phyloP scores from a whole-genome alignment of 1,140 invertebrate species.

The Papilio xuthus region DNA sequence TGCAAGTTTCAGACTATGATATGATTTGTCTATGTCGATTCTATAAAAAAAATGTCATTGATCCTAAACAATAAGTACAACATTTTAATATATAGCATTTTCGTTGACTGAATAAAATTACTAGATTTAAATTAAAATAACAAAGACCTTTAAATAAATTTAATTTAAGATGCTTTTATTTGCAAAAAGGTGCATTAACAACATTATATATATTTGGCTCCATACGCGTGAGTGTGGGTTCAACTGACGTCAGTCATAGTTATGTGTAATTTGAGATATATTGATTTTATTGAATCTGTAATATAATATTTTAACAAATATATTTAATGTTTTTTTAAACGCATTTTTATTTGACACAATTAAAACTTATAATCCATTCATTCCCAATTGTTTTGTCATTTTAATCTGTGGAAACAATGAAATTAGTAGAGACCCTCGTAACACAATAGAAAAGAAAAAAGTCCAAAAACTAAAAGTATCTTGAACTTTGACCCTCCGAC shows the following conservation, averaged over 20 bases:
- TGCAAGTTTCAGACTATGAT: background rate
- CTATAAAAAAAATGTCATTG: no score
- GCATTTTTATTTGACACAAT: background rate
- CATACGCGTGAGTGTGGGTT: conserved; percentile 26
- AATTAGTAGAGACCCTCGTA: background rate
- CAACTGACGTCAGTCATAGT: conserved; percentile 43
- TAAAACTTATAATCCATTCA: background rate
- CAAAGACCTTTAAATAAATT: no score
- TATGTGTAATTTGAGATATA: conserved; percentile 54
- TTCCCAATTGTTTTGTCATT: background rate
- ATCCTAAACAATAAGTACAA: background rate
- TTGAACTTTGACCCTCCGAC: background rate
- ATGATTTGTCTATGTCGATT: no score
- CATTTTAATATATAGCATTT: background rate
- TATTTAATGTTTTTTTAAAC: conserved; percentile 77
- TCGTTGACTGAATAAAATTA: background rate
- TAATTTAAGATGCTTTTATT: background rate
- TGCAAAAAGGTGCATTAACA: conserved; percentile 12
- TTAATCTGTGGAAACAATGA: background rate
- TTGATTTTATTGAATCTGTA: conserved; percentile 78
- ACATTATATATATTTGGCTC: background rate
- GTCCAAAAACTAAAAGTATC: background rate
- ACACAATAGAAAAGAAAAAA: background rate
- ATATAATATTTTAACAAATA: conserved; percentile 81
- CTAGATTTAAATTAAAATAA: background rate